These are phyloP conservation scores for Sebastes hubbsi DNA, from an alignment of 2,797 vertebrate genomes.

Conservation along the genomic window DNA sequence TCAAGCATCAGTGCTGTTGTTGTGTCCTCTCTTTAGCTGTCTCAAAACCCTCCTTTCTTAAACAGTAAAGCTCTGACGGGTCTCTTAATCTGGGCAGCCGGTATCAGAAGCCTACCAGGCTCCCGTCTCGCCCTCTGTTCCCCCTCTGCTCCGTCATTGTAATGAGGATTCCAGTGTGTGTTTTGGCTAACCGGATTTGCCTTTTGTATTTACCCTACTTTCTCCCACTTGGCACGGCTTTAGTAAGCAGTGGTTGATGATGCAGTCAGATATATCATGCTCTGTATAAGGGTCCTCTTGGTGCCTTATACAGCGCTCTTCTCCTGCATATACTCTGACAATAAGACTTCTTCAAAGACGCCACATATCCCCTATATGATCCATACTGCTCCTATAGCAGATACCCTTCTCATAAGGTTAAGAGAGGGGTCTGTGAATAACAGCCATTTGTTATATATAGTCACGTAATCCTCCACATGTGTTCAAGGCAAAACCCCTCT, in stretches of 20 bases:
- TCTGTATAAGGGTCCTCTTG: neutral
- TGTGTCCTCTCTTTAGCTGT: constrained; percentile 22
- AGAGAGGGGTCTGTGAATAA: constrained; percentile 1
- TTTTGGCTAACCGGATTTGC: constrained; percentile 68
- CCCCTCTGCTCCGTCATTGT: constrained; percentile 40
- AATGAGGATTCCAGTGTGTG: constrained; percentile 60
- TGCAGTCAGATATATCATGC: constrained; percentile 7
- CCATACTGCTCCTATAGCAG: neutral
- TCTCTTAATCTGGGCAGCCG: constrained; percentile 57
- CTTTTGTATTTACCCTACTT: constrained; percentile 73
- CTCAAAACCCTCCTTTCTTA: constrained; percentile 43
- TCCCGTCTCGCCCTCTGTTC: constrained; percentile 21
- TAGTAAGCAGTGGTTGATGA: constrained; percentile 18
- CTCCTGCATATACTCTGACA: neutral
- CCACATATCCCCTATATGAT: constrained; percentile 13
- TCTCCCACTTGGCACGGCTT: constrained; percentile 44
- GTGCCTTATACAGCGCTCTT: neutral
- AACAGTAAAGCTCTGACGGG: constrained; percentile 56
- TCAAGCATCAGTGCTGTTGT: constrained; percentile 10
- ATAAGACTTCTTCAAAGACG: constrained; percentile 12
- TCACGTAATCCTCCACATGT: constrained; percentile 6
- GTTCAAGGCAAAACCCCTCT: neutral
- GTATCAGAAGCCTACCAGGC: constrained; percentile 53
- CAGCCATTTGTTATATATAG: neutral
- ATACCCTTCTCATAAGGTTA: neutral